Evolutionary conservation across 37 sponge, comb jelly and placozoan genomes (phyloP), one percentile per base, ranked within the genome.

Genomic region (Diacarnus erythraeanus): DNA sequence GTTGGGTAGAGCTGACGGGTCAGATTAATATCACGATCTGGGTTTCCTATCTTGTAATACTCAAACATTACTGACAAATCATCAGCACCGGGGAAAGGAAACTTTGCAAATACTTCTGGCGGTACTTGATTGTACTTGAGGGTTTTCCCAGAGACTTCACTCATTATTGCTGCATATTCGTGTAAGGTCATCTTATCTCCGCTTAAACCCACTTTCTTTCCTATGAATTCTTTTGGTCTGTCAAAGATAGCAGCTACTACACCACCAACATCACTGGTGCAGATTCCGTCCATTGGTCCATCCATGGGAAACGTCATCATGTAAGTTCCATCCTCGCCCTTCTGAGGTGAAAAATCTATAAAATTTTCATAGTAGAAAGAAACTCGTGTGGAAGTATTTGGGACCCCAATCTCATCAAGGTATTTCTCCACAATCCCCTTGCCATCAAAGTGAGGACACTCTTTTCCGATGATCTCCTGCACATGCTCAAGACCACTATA

Each of bases 341-440:
- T 85, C 34, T 82, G 78, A 2, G 57, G 47, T n/a, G 27, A 37
- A 26, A 63, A 25, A 15, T 10, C 38, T n/a, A 57, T 37, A 54
- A 92, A 84, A 72, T 87, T 87, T 0, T 93, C 90, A 82, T 69
- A 88, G 67, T 86, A 93, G 71, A 63, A 77, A 18, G 94, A 20
- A 23, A 58, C 71, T 0, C 83, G 81, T 2, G 88, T 59, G 41
- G 74, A 42, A 8, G 93, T 92, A 44, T 84, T 74, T 3, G 93
- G 89, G n/a, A 88, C 74, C 0, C 79, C 79, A 73, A 77, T 88
- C 34, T 71, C 65, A 44, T 87, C 81, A 1, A 92, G 81, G 54
- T 83, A 80, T 47, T 85, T 67, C 39, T 92, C 89, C 36, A 88
- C 83, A 26, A 37, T 29, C 1, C 54, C 88, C 40, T 92, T 92